Conservation (phyloP, 1,140 invertebrate genomes). For the Drosophila truncata region DNA sequence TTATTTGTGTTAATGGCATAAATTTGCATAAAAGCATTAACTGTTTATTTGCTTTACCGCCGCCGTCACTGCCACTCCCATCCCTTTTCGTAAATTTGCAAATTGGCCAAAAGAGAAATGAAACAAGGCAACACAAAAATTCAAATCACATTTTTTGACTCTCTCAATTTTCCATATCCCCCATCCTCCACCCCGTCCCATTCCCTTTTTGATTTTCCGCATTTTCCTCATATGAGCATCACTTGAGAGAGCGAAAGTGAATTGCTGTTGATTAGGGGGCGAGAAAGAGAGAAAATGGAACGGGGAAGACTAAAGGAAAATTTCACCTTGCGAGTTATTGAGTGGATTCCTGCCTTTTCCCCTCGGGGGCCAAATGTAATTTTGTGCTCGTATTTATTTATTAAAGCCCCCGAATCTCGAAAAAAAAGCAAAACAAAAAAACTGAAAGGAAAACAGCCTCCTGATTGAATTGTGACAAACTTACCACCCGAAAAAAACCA, state of each 20-base stretch:
- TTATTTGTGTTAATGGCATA: constrained; percentile 84
- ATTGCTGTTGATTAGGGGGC: constrained; percentile 36
- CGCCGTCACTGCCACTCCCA: constrained; percentile 16
- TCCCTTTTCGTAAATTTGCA: constrained; percentile 74
- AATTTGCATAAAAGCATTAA: constrained; percentile 84
- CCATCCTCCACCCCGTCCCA: background rate
- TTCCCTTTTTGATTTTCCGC: constrained; percentile 1
- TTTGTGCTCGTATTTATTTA: constrained; percentile 79
- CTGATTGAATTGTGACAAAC: constrained; percentile 81
- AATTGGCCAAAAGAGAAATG: constrained; percentile 72
- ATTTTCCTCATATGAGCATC: constrained; percentile 36
- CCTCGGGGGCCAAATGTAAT: constrained; percentile 77
- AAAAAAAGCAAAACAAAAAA: constrained; percentile 19
- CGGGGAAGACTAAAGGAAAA: background rate
- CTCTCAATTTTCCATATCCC: constrained; percentile 9
- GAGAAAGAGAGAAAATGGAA: background rate
- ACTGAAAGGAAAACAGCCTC: constrained; percentile 53
- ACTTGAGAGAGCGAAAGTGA: constrained; percentile 40
- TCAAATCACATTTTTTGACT: constrained; percentile 71
- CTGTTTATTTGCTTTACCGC: constrained; percentile 81
- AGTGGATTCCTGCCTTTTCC: constrained; percentile 45
- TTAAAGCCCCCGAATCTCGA: constrained; percentile 55
- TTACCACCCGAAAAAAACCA: constrained; percentile 23
- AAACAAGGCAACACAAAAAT: constrained; percentile 54
- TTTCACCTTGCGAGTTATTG: constrained; percentile 40